Evolutionary conservation across 2,888 invertebrate species (phyloP).

Genomic region (Pristionchus mayeri): DNA sequence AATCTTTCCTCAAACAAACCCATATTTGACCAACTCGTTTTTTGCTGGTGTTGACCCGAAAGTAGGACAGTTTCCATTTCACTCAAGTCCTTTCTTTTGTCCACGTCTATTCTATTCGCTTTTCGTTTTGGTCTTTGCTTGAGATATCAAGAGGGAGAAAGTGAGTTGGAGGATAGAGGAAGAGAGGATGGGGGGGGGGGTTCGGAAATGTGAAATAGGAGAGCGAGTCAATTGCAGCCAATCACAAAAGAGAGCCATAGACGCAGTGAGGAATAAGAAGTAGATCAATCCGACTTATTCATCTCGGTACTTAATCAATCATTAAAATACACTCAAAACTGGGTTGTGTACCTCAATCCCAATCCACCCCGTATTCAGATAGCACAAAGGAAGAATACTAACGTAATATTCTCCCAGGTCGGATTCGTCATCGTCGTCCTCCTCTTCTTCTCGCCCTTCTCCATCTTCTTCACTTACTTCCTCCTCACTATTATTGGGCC

Average conservation of each 20-base stretch:
- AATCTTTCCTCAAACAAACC: not conserved
- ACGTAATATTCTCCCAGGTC: conserved; percentile 43
- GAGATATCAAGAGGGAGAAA: not conserved
- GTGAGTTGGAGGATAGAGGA: not conserved
- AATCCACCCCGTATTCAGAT: no score
- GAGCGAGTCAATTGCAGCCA: not conserved
- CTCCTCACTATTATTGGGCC: not conserved
- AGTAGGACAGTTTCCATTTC: not conserved
- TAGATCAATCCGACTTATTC: not conserved
- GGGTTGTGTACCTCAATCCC: no score
- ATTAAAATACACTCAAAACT: no score
- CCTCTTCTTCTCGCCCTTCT: not conserved
- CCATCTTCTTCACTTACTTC: conserved; percentile 6
- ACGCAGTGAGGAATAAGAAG: not conserved
- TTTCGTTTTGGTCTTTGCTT: conserved; percentile 16
- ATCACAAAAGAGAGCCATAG: not conserved
- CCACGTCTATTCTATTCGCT: not conserved
- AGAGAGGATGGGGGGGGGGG: not conserved
- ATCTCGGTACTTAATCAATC: no score
- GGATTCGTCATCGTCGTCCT: conserved; percentile 35
- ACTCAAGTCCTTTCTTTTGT: not conserved
- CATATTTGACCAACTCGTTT: not conserved
- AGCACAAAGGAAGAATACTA: not conserved
- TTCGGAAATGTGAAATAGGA: conserved; percentile 10
- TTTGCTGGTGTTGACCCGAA: not conserved